These are phyloP conservation scores for Sebastes steindachneri DNA, from an alignment of 2,797 vertebrate genomes.

Conservation along the genomic window DNA sequence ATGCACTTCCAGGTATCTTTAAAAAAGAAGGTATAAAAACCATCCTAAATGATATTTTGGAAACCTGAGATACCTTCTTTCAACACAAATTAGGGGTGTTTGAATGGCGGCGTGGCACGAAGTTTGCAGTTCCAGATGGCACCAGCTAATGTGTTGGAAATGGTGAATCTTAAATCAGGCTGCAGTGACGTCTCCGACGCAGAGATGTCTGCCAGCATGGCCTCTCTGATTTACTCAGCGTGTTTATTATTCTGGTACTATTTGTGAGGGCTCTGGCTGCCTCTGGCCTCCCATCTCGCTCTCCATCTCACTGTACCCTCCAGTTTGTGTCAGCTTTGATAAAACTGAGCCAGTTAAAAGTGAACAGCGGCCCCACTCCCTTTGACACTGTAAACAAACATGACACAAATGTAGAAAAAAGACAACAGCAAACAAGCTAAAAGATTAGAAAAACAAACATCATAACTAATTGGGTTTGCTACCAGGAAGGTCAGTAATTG, in stretches of 20 bases:
- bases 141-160: conserved; percentile 24
- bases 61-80: not conserved
- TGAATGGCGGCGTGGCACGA: not conserved
- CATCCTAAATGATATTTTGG: not conserved
- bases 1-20: not conserved
- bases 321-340: conserved; percentile 47
- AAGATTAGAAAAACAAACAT: not conserved
- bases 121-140: conserved; percentile 30
- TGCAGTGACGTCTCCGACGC: not conserved
- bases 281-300: conserved; percentile 17
- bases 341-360: conserved; percentile 30
- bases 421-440: not conserved
- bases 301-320: conserved; percentile 26
- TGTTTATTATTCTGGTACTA: conserved; percentile 40
- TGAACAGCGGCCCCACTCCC: conserved; percentile 1
- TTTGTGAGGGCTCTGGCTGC: conserved; percentile 28
- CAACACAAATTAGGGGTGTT: conserved; percentile 5
- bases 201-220: conserved; percentile 26
- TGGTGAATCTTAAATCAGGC: conserved; percentile 22
- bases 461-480: not conserved
- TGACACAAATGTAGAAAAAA: conserved; percentile 1
- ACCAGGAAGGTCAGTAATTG: not conserved
- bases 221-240: conserved; percentile 19
- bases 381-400: conserved; percentile 20
- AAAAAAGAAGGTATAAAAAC: not conserved